phyloP scores from a whole-genome alignment of 2,113 vertebrate species.

The Leuciscus idus region DNA sequence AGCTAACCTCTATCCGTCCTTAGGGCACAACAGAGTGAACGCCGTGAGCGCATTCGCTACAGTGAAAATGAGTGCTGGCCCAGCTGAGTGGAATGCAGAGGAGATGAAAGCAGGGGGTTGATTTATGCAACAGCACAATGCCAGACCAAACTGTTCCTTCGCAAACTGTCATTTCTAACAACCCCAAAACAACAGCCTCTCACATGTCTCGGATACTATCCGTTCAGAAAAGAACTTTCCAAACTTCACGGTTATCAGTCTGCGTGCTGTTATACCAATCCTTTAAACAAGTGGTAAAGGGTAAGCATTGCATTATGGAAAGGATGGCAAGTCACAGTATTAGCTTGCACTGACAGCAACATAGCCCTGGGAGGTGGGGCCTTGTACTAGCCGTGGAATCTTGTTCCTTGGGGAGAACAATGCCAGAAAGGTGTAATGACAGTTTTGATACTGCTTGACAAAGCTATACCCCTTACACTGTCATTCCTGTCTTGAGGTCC shows the following conservation, averaged over 20 bases:
- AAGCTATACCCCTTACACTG: conserved; percentile 46
- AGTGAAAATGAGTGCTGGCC: conserved; percentile 48
- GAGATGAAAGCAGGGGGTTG: conserved; percentile 37
- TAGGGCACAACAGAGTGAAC: conserved; percentile 53
- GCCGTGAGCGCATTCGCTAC: conserved; percentile 39
- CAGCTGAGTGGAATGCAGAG: conserved; percentile 56
- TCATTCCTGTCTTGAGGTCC: conserved; percentile 2
- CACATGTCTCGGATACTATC: neutral
- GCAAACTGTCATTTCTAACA: conserved; percentile 25
- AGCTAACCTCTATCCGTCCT: conserved; percentile 66
- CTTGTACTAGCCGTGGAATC: conserved; percentile 18
- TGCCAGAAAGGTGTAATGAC: conserved; percentile 46
- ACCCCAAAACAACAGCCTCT: conserved; percentile 21
- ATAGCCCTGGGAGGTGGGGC: conserved; percentile 59
- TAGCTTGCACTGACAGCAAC: conserved; percentile 51
- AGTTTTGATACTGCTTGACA: conserved; percentile 50
- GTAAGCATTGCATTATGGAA: conserved; percentile 37
- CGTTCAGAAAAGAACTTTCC: conserved; percentile 33
- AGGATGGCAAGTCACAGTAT: conserved; percentile 46
- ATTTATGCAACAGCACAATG: conserved; percentile 55
- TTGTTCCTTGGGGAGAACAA: conserved; percentile 36
- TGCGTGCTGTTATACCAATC: conserved; percentile 28
- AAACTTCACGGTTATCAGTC: conserved; percentile 41
- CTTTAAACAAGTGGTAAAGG: neutral
- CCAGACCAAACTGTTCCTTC: conserved; percentile 25